phyloP scores from a whole-genome alignment of 2,888 invertebrate species.

The Archaeoteleia sp. region DNA sequence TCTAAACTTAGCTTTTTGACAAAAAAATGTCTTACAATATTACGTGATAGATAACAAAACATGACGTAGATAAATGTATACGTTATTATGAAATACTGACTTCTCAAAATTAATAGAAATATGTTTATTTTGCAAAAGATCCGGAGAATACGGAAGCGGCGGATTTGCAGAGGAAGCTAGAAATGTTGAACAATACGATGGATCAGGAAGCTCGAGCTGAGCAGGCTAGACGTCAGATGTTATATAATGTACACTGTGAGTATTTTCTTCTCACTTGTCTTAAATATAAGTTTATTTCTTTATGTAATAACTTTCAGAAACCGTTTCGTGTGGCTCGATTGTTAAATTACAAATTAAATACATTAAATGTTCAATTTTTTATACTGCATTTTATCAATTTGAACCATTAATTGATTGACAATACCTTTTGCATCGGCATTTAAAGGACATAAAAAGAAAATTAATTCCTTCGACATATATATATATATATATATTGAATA shows the following conservation, averaged over 20 bases:
- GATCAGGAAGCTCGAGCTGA: slow-evolving; percentile 88
- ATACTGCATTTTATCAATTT: no score
- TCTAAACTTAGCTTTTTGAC: slow-evolving; percentile 20
- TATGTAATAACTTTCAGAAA: no score
- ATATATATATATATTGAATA: no score
- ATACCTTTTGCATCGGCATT: no score
- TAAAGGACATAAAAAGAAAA: no score
- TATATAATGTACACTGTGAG: slow-evolving; percentile 88
- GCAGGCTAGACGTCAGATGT: slow-evolving; percentile 86
- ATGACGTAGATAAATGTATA: slow-evolving; percentile 29
- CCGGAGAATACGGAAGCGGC: slow-evolving; percentile 90
- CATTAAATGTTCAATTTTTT: no score
- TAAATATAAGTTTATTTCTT: no score
- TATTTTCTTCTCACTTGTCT: no score
- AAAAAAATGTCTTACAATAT: slow-evolving; percentile 17
- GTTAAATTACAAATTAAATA: no score
- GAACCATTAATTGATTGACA: no score
- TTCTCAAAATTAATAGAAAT: slow-evolving; percentile 24
- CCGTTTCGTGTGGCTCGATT: no score
- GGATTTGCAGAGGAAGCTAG: slow-evolving; percentile 92
- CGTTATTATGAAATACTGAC: slow-evolving; percentile 7
- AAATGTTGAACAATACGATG: slow-evolving; percentile 92
- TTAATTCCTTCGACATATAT: no score
- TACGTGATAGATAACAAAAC: slow-evolving; percentile 21
- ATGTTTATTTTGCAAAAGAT: slow-evolving; percentile 78